Base-by-base conservation (phyloP, 2,888 invertebrate species). In the Orthonevra nobilis region DNA sequence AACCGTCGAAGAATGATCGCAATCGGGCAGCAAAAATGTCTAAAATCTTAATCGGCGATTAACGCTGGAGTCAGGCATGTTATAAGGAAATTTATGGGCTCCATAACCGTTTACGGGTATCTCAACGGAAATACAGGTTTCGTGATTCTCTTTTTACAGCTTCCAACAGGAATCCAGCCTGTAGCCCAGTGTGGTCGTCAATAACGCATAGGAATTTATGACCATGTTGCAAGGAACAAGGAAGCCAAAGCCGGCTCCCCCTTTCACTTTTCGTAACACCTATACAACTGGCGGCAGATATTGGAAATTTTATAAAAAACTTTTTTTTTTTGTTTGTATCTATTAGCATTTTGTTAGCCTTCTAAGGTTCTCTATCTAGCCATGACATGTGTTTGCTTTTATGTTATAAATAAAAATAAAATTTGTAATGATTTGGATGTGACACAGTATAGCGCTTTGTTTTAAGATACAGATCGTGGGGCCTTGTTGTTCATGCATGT, bases 31-130 rank as follows among this genome's bases (percentile, higher is more conserved):
- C 73, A 73, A 73, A 73, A 79, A 79, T 79, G 79, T 79, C 73
- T 79, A 79, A 79, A 79, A 79, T 79, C 79, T 79, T 79, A 79
- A 79, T 79, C 73, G 73, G n/a, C 79, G 79, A 79, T 79, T 73
- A 79, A 68, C 56, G 73, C 61, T 73, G 79, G 79, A 79, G 36
- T 73, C 79, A 61, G 79, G 66, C 79, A 73, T 79, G 79, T 79
- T 79, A 79, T 68, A 48, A 61, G 48, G 61, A 73, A 79, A 79
- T 79, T 79, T 79, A 79, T 73, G 60, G 32, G n/a, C 15, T 34
- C 79, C 79, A 79, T 79, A 79, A 79, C 73, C 79, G 73, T 79
- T 79, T 79, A 79, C 79, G 79, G 79, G 79, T 68, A 79, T 73
- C 73, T 58, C 66, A 54, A 36, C 66, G 56, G 73, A 79, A 38